phyloP scores from a whole-genome alignment of 2,113 vertebrate species.

The Xiphorhynchus elegans region DNA sequence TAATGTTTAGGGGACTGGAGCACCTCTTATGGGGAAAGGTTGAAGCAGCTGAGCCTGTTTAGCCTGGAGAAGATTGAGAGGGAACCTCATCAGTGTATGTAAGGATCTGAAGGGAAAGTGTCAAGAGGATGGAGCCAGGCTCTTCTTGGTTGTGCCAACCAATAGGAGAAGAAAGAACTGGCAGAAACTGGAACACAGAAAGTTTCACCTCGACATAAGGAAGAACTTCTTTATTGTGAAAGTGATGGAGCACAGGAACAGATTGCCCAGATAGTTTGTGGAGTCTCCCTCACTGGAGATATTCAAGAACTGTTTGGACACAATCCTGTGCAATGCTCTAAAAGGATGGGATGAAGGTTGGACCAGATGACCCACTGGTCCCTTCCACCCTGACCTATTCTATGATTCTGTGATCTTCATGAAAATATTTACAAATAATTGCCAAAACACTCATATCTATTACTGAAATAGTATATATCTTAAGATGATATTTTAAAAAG shows the following conservation, averaged over 20 bases:
- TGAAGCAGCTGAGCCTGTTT: background rate
- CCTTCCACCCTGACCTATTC: background rate
- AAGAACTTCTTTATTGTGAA: background rate
- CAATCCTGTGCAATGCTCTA: background rate
- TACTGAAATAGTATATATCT: background rate
- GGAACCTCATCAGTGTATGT: background rate
- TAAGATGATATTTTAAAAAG: background rate
- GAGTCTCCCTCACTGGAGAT: background rate
- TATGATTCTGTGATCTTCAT: background rate
- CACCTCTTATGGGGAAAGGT: background rate
- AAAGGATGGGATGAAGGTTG: background rate
- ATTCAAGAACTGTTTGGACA: background rate
- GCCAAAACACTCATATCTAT: rapidly evolving
- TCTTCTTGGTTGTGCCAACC: background rate
- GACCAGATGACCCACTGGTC: background rate
- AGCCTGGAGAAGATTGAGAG: background rate
- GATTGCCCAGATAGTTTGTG: background rate
- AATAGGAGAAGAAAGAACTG: background rate
- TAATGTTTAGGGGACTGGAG: background rate
- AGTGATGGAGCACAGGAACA: background rate
- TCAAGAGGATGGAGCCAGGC: background rate
- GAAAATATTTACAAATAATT: background rate
- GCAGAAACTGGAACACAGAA: background rate
- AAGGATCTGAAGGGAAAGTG: background rate
- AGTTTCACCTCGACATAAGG: background rate